These are phyloP conservation scores for Sycophila sp. DNA, from an alignment of 1,140 invertebrate genomes.

Conservation along the genomic window DNA sequence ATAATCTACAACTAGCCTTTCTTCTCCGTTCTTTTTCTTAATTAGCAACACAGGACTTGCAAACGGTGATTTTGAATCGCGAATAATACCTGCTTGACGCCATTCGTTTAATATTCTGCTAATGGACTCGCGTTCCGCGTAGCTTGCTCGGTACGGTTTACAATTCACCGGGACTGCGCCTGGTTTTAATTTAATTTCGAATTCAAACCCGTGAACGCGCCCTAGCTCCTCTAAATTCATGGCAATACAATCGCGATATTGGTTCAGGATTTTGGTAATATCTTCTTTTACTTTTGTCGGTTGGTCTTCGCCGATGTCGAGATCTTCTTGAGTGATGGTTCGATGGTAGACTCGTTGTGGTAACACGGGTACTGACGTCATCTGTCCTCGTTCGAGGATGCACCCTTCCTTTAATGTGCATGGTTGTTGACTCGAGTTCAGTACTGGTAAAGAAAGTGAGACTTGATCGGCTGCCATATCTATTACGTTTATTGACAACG, in stretches of 20 bases:
- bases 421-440: too few relatives aligned
- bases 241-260: conserved; percentile 30
- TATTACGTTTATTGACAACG: too few relatives aligned
- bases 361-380: background rate
- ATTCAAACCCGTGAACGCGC: conserved; percentile 4
- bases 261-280: conserved; percentile 28
- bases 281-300: background rate
- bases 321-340: background rate
- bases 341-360: background rate
- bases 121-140: conserved; percentile 27
- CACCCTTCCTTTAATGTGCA: too few relatives aligned
- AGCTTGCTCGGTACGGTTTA: conserved; percentile 27
- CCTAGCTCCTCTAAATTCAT: conserved; percentile 32
- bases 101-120: conserved; percentile 31
- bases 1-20: conserved; percentile 28
- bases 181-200: conserved; percentile 24
- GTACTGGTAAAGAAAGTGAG: too few relatives aligned
- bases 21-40: conserved; percentile 15
- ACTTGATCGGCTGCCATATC: too few relatives aligned
- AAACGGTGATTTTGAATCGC: conserved; percentile 17
- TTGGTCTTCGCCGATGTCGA: conserved; percentile 22
- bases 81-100: conserved; percentile 17
- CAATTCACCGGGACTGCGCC: conserved; percentile 14
- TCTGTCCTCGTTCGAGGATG: too few relatives aligned
- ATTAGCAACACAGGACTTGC: conserved; percentile 16